Base-by-base conservation (phyloP, 2,113 vertebrate genomes). In the Phalacrocorax brasilianus region DNA sequence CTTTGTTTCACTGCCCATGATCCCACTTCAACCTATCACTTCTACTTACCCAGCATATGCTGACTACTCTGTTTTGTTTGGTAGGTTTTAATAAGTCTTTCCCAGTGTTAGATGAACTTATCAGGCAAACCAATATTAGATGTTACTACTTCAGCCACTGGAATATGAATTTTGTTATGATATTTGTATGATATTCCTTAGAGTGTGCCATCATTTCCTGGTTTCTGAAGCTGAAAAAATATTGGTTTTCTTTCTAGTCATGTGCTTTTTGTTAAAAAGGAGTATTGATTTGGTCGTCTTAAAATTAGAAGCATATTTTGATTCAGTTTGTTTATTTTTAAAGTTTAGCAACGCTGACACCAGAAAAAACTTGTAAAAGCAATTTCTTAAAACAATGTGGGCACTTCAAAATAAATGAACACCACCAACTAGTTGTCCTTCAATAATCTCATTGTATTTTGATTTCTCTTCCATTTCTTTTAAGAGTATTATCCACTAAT, bases 211-310 rank as follows among this genome's bases (percentile, higher is more conserved):
- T 95, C 35, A 50, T 88, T 96, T 95, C 83, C 90, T 97, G 62
- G 71, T 94, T 95, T 94, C 77, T 93, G 81, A 96, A 84, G 44
- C 71, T 86, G 96, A 88, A 96, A 92, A 63, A 95, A 84, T 75
- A 70, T 45, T 73, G 71, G 3, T 93, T 96, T 93, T 97, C 87
- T 96, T 95, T 38, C 75, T 74, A 84, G 65, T 91, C 93, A 86
- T 23, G 15, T 93, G 72, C 4, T 71, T 93, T 72, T 90, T 67
- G 88, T 96, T 95, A 96, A 93, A 94, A 77, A 85, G 30, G 44
- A 75, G 35, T 77, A 91, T 93, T 91, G 58, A 76, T 92, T 86
- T 89, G 35, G 21, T 74, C 76, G 55, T 81, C 14, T 63, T 63
- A 74, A 90, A 93, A 93, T 66, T 47, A 90, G 85, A 78, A 94